Base-by-base conservation (phyloP, 1,140 invertebrate species). In the Oreohelix idahoensis region DNA sequence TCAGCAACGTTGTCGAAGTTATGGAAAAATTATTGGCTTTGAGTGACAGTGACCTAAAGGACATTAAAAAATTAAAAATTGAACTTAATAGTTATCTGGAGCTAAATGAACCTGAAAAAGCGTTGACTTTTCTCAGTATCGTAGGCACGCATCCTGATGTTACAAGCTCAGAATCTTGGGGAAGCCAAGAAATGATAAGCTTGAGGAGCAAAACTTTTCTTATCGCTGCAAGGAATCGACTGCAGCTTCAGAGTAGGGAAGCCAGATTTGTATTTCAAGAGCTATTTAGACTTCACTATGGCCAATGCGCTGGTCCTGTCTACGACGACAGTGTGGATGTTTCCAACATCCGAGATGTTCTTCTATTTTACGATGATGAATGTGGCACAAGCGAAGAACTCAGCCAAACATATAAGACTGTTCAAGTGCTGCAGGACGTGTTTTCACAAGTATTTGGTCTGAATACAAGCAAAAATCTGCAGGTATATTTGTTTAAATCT, bases 281-380 rank as follows among this genome's bases (percentile, higher is more conserved):
- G 4, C 53, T 58, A n/a, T 58, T 58, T n/a, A 58, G 23, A 58
- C 26, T 58, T 4, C 26, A n/a, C 15, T 58, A 58, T n/a, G 53
- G 53, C 13, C 53, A 58, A 4, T 58, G 53, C 23, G 4, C 26
- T 23, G 53, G 53, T 4, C 15, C 2, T 23, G 69, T 71, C 32
- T 13, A 11, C 20, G 39, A 75, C 8, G 39, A 75, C 2, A 10
- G 38, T 4, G 73, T 29, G 39, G 8, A 11, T 39, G 38, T 71
- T 11, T 39, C 26, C 15, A 35, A 39, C n/a, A n/a, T 10, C 32
- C 29, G 15, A 15, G 73, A 75, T 29, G 39, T 75, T 29, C 36
- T 75, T 29, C 26, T 75, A 13, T 29, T 75, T 42, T 75, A 75
- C 35, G 73, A 75, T n/a, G 73, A 75, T 23, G n/a, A 8, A 10